Evolutionary conservation across 2,888 invertebrate species (phyloP).

Genomic region (Athrips mouffetella): DNA sequence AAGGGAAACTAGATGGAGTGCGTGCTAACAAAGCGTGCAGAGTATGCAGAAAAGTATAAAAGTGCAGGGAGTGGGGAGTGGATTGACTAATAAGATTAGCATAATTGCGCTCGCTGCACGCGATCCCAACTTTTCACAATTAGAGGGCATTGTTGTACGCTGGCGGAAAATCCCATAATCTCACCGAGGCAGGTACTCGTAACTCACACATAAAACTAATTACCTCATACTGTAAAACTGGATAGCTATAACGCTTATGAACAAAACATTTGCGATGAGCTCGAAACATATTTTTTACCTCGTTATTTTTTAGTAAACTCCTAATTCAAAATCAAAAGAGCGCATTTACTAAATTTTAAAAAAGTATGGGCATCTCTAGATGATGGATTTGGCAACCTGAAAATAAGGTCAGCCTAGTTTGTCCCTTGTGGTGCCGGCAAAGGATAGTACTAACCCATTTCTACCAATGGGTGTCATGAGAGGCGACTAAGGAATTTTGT

Average conservation of each 20-base stretch:
- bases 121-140: slow-evolving; percentile 67
- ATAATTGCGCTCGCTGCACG: slow-evolving; percentile 66
- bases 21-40: slow-evolving; percentile 7
- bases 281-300: neutral
- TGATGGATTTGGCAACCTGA: no score
- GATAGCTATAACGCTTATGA: slow-evolving; percentile 8
- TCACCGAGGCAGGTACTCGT: slow-evolving; percentile 13
- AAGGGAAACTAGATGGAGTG: slow-evolving; percentile 20
- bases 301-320: neutral
- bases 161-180: slow-evolving; percentile 23
- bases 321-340: neutral
- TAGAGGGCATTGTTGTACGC: slow-evolving; percentile 50
- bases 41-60: slow-evolving; percentile 34
- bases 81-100: slow-evolving; percentile 75
- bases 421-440: no score
- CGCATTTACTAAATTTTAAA: neutral
- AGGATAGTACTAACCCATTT: no score
- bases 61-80: slow-evolving; percentile 52
- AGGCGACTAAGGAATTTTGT: no score
- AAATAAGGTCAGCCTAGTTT: no score
- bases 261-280: neutral
- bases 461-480: no score
- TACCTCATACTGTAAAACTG: slow-evolving; percentile 9
- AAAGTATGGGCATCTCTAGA: no score
- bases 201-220: slow-evolving; percentile 12